Conservation (phyloP, 2,888 invertebrate genomes). For the Spisula subtruncata region DNA sequence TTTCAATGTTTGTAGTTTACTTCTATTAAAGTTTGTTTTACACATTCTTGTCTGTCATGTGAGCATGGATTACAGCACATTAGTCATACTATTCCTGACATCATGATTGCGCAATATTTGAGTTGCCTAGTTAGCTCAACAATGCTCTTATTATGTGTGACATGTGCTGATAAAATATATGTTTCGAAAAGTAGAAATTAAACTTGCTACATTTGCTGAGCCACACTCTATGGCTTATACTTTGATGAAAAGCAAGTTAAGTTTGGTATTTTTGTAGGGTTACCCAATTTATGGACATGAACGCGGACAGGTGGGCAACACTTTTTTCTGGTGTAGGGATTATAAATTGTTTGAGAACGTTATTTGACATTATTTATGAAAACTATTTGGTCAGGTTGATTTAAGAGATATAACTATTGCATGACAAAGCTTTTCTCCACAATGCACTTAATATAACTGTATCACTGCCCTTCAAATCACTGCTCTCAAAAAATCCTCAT, state of each 20-base stretch:
- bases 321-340: slow-evolving; percentile 8
- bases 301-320: slow-evolving; percentile 56
- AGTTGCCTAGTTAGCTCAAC: background rate
- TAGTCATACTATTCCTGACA: background rate
- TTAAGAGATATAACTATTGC: background rate
- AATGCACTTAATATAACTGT: background rate
- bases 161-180: background rate
- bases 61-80: too few relatives aligned
- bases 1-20: background rate
- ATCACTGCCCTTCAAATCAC: background rate
- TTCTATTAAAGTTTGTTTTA: background rate
- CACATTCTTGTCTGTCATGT: background rate
- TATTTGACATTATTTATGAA: background rate
- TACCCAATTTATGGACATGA: slow-evolving; percentile 58
- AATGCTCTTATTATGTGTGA: background rate
- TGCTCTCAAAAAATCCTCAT: too few relatives aligned
- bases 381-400: background rate
- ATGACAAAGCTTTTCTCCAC: slow-evolving; percentile 1
- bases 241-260: background rate
- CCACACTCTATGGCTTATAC: background rate
- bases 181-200: background rate
- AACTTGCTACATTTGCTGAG: background rate
- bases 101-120: background rate
- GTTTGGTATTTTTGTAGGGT: slow-evolving; percentile 41
- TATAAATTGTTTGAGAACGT: slow-evolving; percentile 6